Percentiles rank a stretch among this genome's conserved stretches.
Conservation (phyloP, 2,888 invertebrate species). For the Megalurothrips usitatus region DNA sequence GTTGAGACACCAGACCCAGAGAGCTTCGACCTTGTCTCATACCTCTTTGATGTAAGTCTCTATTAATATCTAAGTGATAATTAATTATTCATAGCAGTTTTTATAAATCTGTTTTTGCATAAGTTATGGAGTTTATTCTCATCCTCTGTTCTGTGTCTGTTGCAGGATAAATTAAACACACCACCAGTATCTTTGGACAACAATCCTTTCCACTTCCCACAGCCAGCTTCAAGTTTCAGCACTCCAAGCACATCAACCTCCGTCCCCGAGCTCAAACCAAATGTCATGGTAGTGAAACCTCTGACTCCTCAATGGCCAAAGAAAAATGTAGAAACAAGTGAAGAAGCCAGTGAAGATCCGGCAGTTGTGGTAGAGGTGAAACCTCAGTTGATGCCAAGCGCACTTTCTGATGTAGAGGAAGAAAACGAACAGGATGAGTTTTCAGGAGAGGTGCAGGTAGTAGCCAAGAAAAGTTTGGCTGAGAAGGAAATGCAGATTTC, state of each 20-base stretch:
- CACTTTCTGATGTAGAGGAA: conserved; percentile 25
- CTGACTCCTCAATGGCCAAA: background rate
- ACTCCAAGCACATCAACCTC: conserved; percentile 10
- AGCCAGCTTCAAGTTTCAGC: background rate
- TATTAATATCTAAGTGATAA: background rate
- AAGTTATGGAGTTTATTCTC: no score
- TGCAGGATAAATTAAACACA: background rate
- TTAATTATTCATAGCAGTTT: background rate
- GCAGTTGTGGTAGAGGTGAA: background rate
- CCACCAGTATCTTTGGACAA: background rate
- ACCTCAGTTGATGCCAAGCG: background rate
- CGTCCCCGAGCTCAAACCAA: background rate
- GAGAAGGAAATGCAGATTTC: background rate
- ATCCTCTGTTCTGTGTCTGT: background rate
- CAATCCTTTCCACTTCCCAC: conserved; percentile 9
- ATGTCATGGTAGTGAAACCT: background rate
- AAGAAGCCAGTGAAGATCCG: background rate
- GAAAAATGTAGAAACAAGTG: background rate
- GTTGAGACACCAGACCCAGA: conserved; percentile 44
- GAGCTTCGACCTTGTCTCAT: conserved; percentile 45
- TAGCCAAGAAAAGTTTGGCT: no score
- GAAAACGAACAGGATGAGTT: conserved; percentile 13
- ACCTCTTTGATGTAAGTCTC: conserved; percentile 42
- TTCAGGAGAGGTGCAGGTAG: background rate
- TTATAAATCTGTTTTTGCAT: no score